Base-by-base conservation (phyloP, 2,888 invertebrate species). In the Meganola albula region DNA sequence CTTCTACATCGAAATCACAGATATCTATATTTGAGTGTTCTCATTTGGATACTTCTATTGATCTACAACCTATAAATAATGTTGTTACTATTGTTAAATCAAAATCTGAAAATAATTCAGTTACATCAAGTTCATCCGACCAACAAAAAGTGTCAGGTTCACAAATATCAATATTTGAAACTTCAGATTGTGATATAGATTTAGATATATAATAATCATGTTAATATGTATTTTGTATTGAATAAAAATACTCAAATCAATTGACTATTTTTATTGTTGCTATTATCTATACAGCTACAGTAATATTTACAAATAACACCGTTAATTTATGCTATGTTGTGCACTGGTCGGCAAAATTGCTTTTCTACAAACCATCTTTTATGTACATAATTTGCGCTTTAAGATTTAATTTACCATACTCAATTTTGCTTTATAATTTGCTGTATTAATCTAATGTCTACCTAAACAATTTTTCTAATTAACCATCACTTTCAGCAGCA, bases 21-120 rank as follows among this genome's bases (percentile, higher is more conserved):
- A 64, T 76, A 57, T 86, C 86, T 22, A 82, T 87, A 43, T 87
- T 87, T 70, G 86, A 87, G 53, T 79, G 64, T 57, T 73, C 76
- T 20, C 20, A 3, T 3, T 20, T 20, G 8, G 20, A 20, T 20
- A 20, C 7, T 7, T 20, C 20, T 20, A 7, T 20, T 5, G 20
- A 7, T 7, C 3, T 20, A 5, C 8, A 7, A 5, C 6, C n/a
- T n/a, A n/a, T 6, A 20, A 2, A 20, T 20, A 7, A 5, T 7
- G 20, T 5, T 5, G 4, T n/a, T n/a, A n/a, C 8, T 5, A 20
- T 20, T n/a, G 8, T 3, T 20, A 20, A 20, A 7, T 7, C n/a
- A 20, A n/a, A 7, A 20, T 20, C 3, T 20, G 20, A 20, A 20
- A 20, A 20, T n/a, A 20, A 20, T n/a, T 20, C 20, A n/a, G 8